Base-by-base conservation (phyloP, 2,797 vertebrate species). In the Catharus ustulatus region DNA sequence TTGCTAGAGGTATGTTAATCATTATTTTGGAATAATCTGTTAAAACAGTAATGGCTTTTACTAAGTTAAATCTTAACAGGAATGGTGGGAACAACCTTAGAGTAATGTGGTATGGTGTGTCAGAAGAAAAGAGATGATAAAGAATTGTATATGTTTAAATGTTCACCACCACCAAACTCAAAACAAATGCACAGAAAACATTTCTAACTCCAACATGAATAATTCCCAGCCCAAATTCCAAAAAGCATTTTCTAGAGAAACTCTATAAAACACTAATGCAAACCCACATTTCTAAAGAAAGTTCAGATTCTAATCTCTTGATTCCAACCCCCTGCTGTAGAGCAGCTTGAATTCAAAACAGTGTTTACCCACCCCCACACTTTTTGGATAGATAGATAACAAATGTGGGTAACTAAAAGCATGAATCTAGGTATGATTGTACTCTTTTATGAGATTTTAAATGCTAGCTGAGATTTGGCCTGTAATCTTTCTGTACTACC, bases 1-100 rank as follows among this genome's bases (percentile, higher is more conserved):
- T 85, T 76, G 64, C 59, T 87, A 85, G 61, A 67, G 75, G 64
- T 67, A 85, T 49, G 87, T 95, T 92, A 96, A 96, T 92, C 38
- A 91, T 94, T 95, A 64, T 83, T 94, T 86, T 71, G 40, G 43
- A 86, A 91, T 36, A 55, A 87, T 62, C 36, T 88, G 66, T 77
- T 94, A 87, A 72, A 88, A 68, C 58, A 75, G 26, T 27, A 86
- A 93, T 27, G 51, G 54, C 69, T 93, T 89, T 95, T 84, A 75
- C 73, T 22, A 78, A 88, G 93, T 94, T 95, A 93, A 95, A 84
- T 43, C 66, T 95, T 94, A 96, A 95, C 91, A 81, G 38, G 69
- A 81, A 92, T 12, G 57, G 88, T 81, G 76, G 76, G 76, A 94
- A 93, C 54, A 66, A 77, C 61, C 54, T 78, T 18, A 92, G 49